Evolutionary conservation across 2,113 vertebrate genomes (phyloP), one percentile per base, ranked within the genome.

Genomic region (Cettia cetti): DNA sequence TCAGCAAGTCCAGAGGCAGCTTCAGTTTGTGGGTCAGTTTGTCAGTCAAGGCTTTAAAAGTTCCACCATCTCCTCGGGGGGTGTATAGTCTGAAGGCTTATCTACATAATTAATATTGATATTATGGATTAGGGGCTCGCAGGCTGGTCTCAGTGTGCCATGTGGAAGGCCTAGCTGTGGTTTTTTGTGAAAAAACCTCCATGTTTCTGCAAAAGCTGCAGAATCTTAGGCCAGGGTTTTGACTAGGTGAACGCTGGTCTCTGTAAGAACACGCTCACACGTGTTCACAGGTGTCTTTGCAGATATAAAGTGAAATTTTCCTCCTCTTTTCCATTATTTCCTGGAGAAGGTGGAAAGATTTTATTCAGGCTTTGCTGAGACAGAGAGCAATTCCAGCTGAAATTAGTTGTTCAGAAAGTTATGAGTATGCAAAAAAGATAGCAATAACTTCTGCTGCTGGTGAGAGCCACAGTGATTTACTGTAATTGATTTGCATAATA

Each of bases 401-500:
- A 94, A 93, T 78, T 37, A 71, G 35, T 82, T 70, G 68, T 74
- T 90, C 20, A 90, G 63, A 78, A 95, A 92, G 50, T 83, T 96
- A 74, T 50, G 61, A 83, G 56, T 64, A 83, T 64, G 93, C 90
- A 93, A 56, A 95, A 96, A 81, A 52, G 19, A 24, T 11, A 78
- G 79, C 44, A 83, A 90, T 93, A 96, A 86, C 79, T 96, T 92
- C 8, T 89, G 39, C 47, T 78, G 44, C 47, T 81, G 78, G n/a
- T 75, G 85, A 86, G 50, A 92, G 71, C 44, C 26, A 28, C 28
- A 3, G 77, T 94, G 68, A 96, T 96, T 96, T 93, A 81, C 26
- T 2, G 7, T 44, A 90, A 93, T 52, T 78, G 59, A 92, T 90
- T 92, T 96, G 93, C 86, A 90, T 96, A 96, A 78, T 56, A 15